phyloP scores from a whole-genome alignment of 2,888 invertebrate genomes.

The Tachystola acroxantha region DNA sequence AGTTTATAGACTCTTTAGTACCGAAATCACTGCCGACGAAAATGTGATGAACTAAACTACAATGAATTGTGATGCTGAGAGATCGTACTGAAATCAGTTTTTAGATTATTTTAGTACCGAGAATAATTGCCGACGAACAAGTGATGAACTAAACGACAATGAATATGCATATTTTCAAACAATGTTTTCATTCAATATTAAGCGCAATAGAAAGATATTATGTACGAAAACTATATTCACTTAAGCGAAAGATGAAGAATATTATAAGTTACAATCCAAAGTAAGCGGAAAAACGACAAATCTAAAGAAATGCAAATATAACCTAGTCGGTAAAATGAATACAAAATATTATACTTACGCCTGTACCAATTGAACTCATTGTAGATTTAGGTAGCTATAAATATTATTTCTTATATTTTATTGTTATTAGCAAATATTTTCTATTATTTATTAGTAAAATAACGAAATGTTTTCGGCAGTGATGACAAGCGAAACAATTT shows the following conservation, averaged over 20 bases:
- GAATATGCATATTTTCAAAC: conserved; percentile 21
- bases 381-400: conserved; percentile 32
- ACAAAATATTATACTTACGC: conserved; percentile 80
- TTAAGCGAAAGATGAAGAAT: background rate
- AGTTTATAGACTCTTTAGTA: too few relatives aligned
- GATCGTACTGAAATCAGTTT: conserved; percentile 97
- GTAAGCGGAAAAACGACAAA: background rate
- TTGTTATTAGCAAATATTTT: conserved; percentile 13
- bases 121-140: too few relatives aligned
- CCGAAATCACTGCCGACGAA: too few relatives aligned
- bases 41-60: too few relatives aligned
- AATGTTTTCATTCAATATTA: background rate
- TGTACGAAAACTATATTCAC: background rate
- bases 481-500: conserved; percentile 54
- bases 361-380: conserved; percentile 98
- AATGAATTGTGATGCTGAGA: conserved; percentile 99
- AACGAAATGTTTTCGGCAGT: conserved; percentile 30
- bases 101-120: too few relatives aligned
- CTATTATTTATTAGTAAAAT: conserved; percentile 15
- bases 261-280: background rate
- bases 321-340: conserved; percentile 21
- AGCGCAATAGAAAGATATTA: background rate
- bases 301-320: conserved; percentile 16
- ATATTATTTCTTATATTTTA: conserved; percentile 8
- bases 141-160: conserved; percentile 24